Base-by-base conservation (phyloP, 2,113 vertebrate species). In the Macrotus californicus region DNA sequence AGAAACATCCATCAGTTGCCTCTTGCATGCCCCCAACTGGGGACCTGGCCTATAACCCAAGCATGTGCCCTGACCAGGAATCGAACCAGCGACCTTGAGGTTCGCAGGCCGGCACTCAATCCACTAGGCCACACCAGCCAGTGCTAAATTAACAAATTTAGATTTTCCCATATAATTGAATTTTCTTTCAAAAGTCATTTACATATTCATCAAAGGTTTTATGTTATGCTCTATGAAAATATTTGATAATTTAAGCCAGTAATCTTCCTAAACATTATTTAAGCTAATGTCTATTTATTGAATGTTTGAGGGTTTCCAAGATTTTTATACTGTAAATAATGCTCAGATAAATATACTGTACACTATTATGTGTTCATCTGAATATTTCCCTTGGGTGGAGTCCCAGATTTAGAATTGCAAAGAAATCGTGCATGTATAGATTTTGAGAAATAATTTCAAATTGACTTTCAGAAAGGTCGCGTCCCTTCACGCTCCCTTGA, bases 401-500 rank as follows among this genome's bases (percentile, higher is more conserved):
- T 84, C 21, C 14, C 34, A 87, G 22, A 72, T 80, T 91, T 95
- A 10, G 59, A 87, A 85, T 95, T 84, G 80, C 22, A 80, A 92
- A 89, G 16, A 88, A 43, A 87, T 14, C 29, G 24, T 54, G 87
- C 46, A 84, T 31, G 73, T 92, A 46, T 43, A 91, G n/a, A 88
- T 50, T n/a, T 75, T 67, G 11, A 52, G 61, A 95, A 95, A 61
- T 0, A 90, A 46, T 50, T 91, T 59, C 6, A 84, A 85, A 48
- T 11, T n/a, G 8, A 59, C 66, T 87, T 93, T 80, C 34, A 66
- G 56, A 92, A 84, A 54, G 12, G 22, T 39, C 59, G 9, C 12
- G 22, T 73, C 22, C 80, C 67, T 83, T 73, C 59, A 56, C 43
- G 36, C 26, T 82, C 12, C 11, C n/a, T 11, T 82, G 46, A 88